phyloP scores from a whole-genome alignment of 2,113 vertebrate species.

The Sorex fumeus region DNA sequence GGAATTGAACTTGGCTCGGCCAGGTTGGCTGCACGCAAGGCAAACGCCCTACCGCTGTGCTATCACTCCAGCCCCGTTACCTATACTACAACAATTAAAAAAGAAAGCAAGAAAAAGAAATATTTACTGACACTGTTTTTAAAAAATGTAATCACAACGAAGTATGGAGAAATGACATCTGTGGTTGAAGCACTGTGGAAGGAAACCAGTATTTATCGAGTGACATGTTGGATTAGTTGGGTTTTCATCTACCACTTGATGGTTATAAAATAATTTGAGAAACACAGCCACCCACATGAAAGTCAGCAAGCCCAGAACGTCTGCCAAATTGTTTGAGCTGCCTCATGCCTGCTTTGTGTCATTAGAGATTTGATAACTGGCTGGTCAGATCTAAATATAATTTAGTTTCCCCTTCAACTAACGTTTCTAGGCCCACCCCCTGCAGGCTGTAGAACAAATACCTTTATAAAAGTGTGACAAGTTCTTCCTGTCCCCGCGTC shows the following conservation, averaged over 20 bases:
- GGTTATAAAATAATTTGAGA: constrained; percentile 27
- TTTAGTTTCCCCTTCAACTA: not conserved
- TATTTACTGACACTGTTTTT: not conserved
- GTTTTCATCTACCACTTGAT: not conserved
- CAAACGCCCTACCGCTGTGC: no score
- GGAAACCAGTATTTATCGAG: constrained; percentile 29
- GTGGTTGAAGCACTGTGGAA: not conserved
- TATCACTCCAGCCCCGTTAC: no score
- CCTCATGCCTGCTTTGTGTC: not conserved
- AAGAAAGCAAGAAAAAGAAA: not conserved
- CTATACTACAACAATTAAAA: not conserved
- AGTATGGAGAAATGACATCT: constrained; percentile 6
- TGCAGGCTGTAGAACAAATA: not conserved
- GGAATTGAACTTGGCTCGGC: no score
- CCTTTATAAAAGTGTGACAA: not conserved
- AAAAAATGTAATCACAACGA: constrained; percentile 35
- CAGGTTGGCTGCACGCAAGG: no score
- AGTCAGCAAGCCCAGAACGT: not conserved
- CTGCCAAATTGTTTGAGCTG: not conserved
- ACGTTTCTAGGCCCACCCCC: not conserved
- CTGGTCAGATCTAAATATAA: not conserved
- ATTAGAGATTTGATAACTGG: not conserved
- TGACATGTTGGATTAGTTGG: constrained; percentile 22
- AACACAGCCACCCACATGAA: not conserved
- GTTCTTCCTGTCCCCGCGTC: not conserved